phyloP scores from a whole-genome alignment of 1,140 invertebrate genomes.

The Brachionus koreanus region DNA sequence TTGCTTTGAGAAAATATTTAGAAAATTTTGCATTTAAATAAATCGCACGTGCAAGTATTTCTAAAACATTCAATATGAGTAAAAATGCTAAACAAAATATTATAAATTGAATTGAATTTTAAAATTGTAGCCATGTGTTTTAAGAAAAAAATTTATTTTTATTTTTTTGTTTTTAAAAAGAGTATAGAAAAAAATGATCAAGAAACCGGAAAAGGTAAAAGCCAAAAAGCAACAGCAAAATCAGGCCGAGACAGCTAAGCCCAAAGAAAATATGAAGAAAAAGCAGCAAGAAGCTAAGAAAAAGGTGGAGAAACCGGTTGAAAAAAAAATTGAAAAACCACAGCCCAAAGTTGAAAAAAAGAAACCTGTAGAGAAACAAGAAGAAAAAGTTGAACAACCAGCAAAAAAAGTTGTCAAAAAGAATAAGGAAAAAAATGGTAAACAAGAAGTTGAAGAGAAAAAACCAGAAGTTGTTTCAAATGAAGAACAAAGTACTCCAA shows the following conservation, averaged over 20 bases:
- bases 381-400: background rate
- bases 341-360: slow-evolving; percentile 2
- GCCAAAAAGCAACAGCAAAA: background rate
- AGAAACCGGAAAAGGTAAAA: slow-evolving; percentile 29
- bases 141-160: background rate
- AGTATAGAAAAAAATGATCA: slow-evolving; percentile 23
- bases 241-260: background rate
- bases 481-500: slow-evolving; percentile 43
- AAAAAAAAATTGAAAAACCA: background rate
- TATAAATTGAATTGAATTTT: background rate
- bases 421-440: slow-evolving; percentile 36
- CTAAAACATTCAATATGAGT: background rate
- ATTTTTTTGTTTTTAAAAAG: background rate
- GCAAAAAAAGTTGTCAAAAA: slow-evolving; percentile 45
- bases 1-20: background rate
- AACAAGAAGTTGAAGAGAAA: background rate
- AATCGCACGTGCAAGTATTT: background rate
- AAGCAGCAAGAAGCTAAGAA: background rate
- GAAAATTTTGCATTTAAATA: background rate
- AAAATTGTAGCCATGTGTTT: background rate
- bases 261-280: background rate
- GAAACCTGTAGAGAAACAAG: slow-evolving; percentile 45
- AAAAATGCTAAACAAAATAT: background rate
- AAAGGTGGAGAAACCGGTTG: background rate
- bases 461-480: slow-evolving; percentile 45